A percentile compares a stretch with the other conserved stretches of the same genome.
Conservation (phyloP, 2,113 vertebrate species). For the Sapayoa aenigma region DNA sequence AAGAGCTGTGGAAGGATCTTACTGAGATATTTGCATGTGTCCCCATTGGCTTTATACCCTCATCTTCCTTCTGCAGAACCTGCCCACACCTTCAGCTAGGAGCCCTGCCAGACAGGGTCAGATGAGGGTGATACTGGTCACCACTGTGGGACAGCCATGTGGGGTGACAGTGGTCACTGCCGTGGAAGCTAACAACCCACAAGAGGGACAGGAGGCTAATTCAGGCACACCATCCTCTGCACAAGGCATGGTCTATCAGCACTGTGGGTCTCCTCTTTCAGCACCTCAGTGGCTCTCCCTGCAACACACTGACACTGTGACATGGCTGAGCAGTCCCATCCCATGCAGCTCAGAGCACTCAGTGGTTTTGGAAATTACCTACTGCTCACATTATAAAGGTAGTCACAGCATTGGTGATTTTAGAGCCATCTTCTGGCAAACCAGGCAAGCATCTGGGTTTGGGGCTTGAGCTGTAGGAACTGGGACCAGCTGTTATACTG, state of each 20-base stretch:
- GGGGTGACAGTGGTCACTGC: not conserved
- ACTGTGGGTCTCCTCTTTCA: not conserved
- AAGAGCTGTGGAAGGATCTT: fast-evolving
- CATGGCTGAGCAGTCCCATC: not conserved
- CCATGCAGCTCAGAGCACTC: not conserved
- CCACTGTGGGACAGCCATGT: not conserved
- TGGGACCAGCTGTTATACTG: not conserved
- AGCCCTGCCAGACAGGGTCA: not conserved
- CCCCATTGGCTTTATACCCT: not conserved
- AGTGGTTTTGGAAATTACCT: not conserved
- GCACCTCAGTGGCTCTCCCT: not conserved
- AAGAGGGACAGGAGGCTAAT: not conserved
- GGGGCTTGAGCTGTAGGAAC: not conserved
- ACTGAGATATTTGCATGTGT: not conserved
- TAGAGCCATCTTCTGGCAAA: not conserved
- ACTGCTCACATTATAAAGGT: not conserved
- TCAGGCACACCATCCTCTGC: fast-evolving
- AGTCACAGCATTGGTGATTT: not conserved
- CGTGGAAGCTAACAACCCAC: not conserved
- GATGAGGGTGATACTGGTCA: not conserved
- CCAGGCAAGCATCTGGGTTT: not conserved
- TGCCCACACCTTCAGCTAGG: fast-evolving
- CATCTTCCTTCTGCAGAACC: not conserved
- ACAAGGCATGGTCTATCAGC: not conserved
- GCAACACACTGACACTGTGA: not conserved